These are phyloP conservation scores for Sebastes nivosus DNA, from an alignment of 2,797 vertebrate genomes.

Conservation along the genomic window DNA sequence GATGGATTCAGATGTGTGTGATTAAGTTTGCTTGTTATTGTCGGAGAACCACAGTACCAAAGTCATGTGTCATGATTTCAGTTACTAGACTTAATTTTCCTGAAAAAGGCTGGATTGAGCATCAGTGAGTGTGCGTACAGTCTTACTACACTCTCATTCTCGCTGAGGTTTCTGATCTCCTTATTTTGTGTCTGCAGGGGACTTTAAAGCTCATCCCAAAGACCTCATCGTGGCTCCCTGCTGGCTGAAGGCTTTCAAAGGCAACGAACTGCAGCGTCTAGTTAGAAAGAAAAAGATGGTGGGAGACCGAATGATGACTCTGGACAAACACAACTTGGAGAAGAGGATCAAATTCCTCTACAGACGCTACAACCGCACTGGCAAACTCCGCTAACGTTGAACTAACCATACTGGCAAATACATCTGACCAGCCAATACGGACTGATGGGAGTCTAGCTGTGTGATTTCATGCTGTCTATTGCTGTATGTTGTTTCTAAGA, in stretches of 20 bases:
- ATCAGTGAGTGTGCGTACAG: neutral
- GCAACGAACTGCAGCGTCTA: constrained; percentile 91
- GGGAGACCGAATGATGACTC: constrained; percentile 89
- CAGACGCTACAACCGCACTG: constrained; percentile 89
- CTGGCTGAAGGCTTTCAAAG: constrained; percentile 91
- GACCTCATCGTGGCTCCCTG: constrained; percentile 86
- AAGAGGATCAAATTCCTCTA: constrained; percentile 93
- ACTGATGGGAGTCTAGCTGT: constrained; percentile 22
- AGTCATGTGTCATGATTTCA: neutral
- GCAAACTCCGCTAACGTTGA: constrained; percentile 86
- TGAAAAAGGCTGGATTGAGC: neutral
- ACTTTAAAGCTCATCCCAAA: constrained; percentile 91
- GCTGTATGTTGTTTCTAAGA: constrained; percentile 7
- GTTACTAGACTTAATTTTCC: neutral
- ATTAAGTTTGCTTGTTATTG: neutral
- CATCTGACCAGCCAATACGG: neutral
- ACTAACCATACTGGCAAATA: neutral
- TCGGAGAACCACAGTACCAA: neutral
- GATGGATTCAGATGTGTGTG: neutral
- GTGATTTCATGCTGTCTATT: constrained; percentile 13
- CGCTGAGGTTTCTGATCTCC: neutral
- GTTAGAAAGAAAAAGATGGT: constrained; percentile 91
- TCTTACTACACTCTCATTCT: neutral
- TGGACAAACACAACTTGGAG: constrained; percentile 87
- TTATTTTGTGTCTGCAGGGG: constrained; percentile 77